phyloP scores from a whole-genome alignment of 2,888 invertebrate genomes.

The Ochropacha duplaris region DNA sequence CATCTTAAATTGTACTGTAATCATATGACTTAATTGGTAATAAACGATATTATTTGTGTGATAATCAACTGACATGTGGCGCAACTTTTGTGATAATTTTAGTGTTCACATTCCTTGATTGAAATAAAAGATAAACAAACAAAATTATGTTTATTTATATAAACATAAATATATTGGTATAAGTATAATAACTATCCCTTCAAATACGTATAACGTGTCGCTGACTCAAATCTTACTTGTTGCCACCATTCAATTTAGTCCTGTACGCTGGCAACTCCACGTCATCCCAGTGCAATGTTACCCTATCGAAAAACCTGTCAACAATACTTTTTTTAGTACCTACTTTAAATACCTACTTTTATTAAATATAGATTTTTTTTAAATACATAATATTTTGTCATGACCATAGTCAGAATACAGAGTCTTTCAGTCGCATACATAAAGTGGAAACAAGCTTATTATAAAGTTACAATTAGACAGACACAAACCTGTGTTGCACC shows the following conservation, averaged over 20 bases:
- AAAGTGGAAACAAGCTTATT: too few relatives aligned
- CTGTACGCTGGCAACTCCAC: constrained; percentile 54
- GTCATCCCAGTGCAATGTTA: constrained; percentile 63
- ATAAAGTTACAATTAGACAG: not conserved
- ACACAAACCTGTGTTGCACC: constrained; percentile 84
- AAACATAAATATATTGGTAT: too few relatives aligned
- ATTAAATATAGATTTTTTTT: too few relatives aligned
- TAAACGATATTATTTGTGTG: not conserved
- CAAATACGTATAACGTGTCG: too few relatives aligned
- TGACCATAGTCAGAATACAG: too few relatives aligned
- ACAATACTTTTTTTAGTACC: not conserved
- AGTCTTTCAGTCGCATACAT: too few relatives aligned
- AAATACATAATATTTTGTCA: too few relatives aligned
- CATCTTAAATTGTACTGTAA: too few relatives aligned
- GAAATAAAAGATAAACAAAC: not conserved
- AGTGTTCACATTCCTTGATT: not conserved
- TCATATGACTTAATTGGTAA: too few relatives aligned
- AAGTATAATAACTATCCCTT: too few relatives aligned
- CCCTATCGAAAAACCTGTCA: constrained; percentile 59
- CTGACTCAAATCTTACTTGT: not conserved
- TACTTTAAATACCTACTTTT: too few relatives aligned
- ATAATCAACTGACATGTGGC: not conserved
- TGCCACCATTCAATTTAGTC: constrained; percentile 25
- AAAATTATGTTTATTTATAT: not conserved
- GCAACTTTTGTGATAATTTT: not conserved